Evolutionary conservation across 2,888 invertebrate genomes (phyloP), one percentile per base, ranked within the genome.

Genomic region (Notocelia uddmanniana): DNA sequence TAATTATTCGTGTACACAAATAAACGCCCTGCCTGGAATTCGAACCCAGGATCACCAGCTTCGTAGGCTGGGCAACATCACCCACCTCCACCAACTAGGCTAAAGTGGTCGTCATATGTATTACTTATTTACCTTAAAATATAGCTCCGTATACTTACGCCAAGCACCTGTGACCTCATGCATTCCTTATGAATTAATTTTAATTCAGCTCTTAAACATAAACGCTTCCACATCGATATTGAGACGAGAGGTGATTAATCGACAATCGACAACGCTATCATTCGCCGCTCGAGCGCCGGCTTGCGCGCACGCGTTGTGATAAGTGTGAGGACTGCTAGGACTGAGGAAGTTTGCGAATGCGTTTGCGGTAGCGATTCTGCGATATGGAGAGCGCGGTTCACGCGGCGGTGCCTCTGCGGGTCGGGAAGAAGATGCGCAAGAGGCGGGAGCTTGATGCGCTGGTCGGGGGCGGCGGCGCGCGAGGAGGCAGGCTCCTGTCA

Each of bases 371-470:
- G 90, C 88, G 83, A 79, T 78, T 68, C 73, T 74, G 80, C 80
- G 85, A 80, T 68, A 93, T 93, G 93, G 93, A 93, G 89, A 92
- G 90, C 80, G 92, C 89, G 74, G 93, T 95, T 94, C 94, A 95
- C 92, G 89, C 95, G 93, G 85, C 95, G 84, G 90, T 95, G 92
- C 89, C 96, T 95, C 87, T 96, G 90, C 85, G 96, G 92, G 89
- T 96, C 92, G 86, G 94, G 77, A 97, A 97, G 89, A 96, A 96
- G 90, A 96, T 97, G 96, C 94, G 96, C 83, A 97, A 97, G 85
- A 94, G 97, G 77, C 95, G 96, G 82, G 96, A 97, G 87, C 89
- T 97, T 79, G 97, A 97, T 85, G 97, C 97, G 55, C 87, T 97
- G 68, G 96, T 96, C 63, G 83, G 94, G 89, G 85, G 96, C 84